Conservation (phyloP, 2,113 vertebrate species). For the Irena cyanogastra region DNA sequence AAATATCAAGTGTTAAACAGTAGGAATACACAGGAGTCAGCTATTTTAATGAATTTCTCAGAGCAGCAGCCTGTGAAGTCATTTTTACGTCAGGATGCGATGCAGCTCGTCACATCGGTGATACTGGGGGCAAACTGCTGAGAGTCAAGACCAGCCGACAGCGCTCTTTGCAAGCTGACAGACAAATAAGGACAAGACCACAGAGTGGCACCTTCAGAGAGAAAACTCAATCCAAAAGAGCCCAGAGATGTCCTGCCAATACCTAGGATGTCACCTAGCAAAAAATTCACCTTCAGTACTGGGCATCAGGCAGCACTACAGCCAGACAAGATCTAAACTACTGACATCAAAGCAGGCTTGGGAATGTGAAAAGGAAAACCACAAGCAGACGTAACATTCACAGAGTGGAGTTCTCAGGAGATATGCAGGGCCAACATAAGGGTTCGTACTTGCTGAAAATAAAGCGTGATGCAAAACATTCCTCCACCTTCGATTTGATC, state of each 20-base stretch:
- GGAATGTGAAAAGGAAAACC: background rate
- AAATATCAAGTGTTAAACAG: background rate
- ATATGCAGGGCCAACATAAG: background rate
- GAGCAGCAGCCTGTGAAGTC: background rate
- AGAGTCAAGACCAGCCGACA: background rate
- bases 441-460: background rate
- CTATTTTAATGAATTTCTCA: background rate
- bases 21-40: background rate
- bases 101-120: background rate
- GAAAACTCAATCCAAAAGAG: background rate
- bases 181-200: background rate
- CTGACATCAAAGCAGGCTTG: background rate
- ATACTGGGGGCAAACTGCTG: accelerated
- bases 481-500: background rate
- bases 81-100: background rate
- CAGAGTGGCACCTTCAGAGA: background rate
- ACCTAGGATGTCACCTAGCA: background rate
- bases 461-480: accelerated
- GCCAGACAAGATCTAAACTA: background rate
- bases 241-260: accelerated
- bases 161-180: background rate
- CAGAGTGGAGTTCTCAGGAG: background rate
- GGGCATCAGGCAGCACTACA: background rate
- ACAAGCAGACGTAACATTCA: background rate
- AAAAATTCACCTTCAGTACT: background rate